A percentile compares a stretch with the other conserved stretches of the same genome.
Evolutionary conservation across 92 coral and sea anemone species (phyloP).

Genomic region (Siderastrea radians): DNA sequence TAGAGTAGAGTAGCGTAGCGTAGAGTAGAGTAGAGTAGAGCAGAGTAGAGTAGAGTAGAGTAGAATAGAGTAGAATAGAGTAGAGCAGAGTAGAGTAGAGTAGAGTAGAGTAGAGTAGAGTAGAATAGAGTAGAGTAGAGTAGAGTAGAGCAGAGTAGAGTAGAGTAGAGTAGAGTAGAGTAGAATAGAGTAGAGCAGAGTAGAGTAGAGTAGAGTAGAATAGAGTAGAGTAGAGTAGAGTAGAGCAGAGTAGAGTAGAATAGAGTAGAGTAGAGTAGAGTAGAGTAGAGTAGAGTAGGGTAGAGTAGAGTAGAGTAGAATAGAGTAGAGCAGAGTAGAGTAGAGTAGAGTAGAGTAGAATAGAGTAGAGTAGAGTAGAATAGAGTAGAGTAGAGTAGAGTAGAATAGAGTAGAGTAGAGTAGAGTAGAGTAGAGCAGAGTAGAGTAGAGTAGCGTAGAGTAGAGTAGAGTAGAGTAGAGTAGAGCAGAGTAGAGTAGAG

Average conservation of each 20-base stretch:
- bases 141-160: neutral
- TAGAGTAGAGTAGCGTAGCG: conserved; percentile 1
- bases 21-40: conserved; percentile 39
- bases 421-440: conserved; percentile 31
- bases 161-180: conserved; percentile 11
- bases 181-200: conserved; percentile 17
- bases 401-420: conserved; percentile 22
- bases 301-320: conserved; percentile 23
- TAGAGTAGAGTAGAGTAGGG: conserved; percentile 13
- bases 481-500: conserved; percentile 6
- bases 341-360: conserved; percentile 25
- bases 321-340: conserved; percentile 9
- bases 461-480: conserved; percentile 5
- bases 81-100: conserved; percentile 21
- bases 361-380: conserved; percentile 10
- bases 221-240: conserved; percentile 28
- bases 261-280: too few species aligned
- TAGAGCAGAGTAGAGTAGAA: neutral
- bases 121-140: conserved; percentile 22
- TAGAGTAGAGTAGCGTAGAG: conserved; percentile 33
- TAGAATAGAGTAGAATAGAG: conserved; percentile 7
- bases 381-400: conserved; percentile 4
- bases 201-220: conserved; percentile 26
- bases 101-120: conserved; percentile 24
- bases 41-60: conserved; percentile 26